Evolutionary conservation across 2,888 invertebrate genomes (phyloP), one percentile per base, ranked within the genome.

Genomic region (Ormyrus rosae): DNA sequence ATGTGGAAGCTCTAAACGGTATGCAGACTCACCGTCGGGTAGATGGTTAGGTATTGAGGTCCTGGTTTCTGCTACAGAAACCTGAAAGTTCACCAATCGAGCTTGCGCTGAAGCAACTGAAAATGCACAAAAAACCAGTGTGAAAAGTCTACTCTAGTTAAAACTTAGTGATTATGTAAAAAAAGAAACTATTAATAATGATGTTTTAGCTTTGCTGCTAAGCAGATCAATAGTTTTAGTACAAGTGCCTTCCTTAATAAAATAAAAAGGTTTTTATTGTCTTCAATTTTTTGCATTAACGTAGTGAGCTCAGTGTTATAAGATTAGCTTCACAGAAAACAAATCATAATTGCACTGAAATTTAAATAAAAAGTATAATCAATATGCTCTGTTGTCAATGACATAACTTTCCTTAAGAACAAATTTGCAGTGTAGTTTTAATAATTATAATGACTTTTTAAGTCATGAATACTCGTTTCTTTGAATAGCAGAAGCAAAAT

Each of bases 11-110:
- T 65, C 19, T 56, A 71, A 78, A 78, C 78, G n/a, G 73, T 81
- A 69, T 48, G 19, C 61, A 75, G 75, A 71, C 60, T 70, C 81
- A 90, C 89, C 86, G 87, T 89, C 86, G 84, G 86, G 84, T 87
- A 89, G 81, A 82, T 82, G 81, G 60, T 83, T 82, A 78, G 77
- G 84, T 87, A 87, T 85, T 82, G 83, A 85, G 81, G 80, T 87
- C 85, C 85, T 85, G 87, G 88, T 87, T 89, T 89, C 88, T 87
- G 78, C 85, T 77, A 84, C 83, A 88, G 88, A 90, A 89, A 89
- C 87, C 86, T 86, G 86, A 82, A 84, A 83, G 85, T 88, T 89
- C 88, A 88, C 87, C 88, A 87, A 83, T 80, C 64, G 77, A 83
- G 82, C 78, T 83, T 83, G 82, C 81, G 84, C 80, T 81, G 85